Base-by-base conservation (phyloP, 1,140 invertebrate genomes). In the Drosophila cardini region DNA sequence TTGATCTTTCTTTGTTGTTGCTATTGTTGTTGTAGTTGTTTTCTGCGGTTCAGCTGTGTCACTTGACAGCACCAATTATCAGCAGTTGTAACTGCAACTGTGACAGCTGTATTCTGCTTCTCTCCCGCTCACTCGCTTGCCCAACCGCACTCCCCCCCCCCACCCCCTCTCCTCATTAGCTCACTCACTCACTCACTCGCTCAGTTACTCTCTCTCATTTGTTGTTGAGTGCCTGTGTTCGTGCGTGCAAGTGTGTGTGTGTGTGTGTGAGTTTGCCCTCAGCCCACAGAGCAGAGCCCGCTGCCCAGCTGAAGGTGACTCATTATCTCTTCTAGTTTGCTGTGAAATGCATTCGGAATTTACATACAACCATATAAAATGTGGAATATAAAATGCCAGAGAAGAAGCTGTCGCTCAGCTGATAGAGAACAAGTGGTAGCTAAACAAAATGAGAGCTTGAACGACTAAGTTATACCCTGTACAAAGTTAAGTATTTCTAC, bases 51-150 rank as follows among this genome's bases (percentile, higher is more conserved):
- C 21, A 18, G 53, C 36, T 80, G 52, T 74, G 63, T 70, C 73
- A 68, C 65, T 84, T 85, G 81, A 78, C 81, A 78, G 72, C 43
- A 53, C 62, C 74, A 85, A 85, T 85, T 85, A 86, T 78, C 82
- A 78, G 55, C 55, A 78, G 65, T 38, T 43, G 70, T 50, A 72
- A 52, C 46, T 50, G 67, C 67, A 55, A 48, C 43, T 61, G 61
- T 46, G 52, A 77, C 81, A 86, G 78, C 70, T 85, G 81, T 73
- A 76, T 57, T 61, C 45, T 53, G 60, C 16, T 42, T 48, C 55
- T 3, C 46, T 40, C 43, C n/a, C 43, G 16, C 9, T 10, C 21
- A 26, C 21, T 26, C 21, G 21, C 3, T 26, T 26, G 21, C 0
- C 21, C 21, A 5, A 3, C 21, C 21, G 21, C 21, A 26, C 21